These are phyloP conservation scores for Fragum fragum DNA, from an alignment of 2,888 invertebrate species.

Conservation along the genomic window DNA sequence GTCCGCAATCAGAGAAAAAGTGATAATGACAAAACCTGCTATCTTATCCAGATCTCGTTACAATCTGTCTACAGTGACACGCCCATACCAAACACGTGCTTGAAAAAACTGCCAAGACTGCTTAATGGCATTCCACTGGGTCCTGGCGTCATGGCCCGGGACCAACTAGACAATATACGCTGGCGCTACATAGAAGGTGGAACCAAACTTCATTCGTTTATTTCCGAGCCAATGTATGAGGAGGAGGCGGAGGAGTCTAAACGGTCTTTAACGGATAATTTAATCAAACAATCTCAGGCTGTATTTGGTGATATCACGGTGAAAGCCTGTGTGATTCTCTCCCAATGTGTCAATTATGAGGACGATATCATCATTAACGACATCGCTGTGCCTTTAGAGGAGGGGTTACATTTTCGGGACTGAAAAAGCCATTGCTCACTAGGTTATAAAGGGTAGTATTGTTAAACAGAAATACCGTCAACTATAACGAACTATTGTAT, in stretches of 20 bases:
- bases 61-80: slow-evolving; percentile 79
- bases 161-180: slow-evolving; percentile 76
- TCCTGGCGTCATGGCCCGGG: slow-evolving; percentile 79
- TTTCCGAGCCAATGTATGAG: slow-evolving; percentile 79
- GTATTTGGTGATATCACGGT: slow-evolving; percentile 84
- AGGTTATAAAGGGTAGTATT: background rate
- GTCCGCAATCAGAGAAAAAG: slow-evolving; percentile 64
- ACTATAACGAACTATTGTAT: too few species aligned
- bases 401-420: slow-evolving; percentile 82
- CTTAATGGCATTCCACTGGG: slow-evolving; percentile 84
- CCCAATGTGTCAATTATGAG: slow-evolving; percentile 80
- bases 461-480: background rate
- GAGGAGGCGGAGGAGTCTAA: slow-evolving; percentile 82
- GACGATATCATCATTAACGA: slow-evolving; percentile 83
- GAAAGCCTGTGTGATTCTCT: slow-evolving; percentile 79
- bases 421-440: slow-evolving; percentile 38
- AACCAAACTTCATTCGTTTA: slow-evolving; percentile 78
- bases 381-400: slow-evolving; percentile 79
- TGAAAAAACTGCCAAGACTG: slow-evolving; percentile 81
- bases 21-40: slow-evolving; percentile 78
- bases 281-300: slow-evolving; percentile 77
- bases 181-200: slow-evolving; percentile 83
- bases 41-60: slow-evolving; percentile 79
- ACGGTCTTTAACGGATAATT: slow-evolving; percentile 74
- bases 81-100: slow-evolving; percentile 77